These are phyloP conservation scores for Sphecodes monilicornis DNA, from an alignment of 2,888 invertebrate genomes.

Conservation along the genomic window DNA sequence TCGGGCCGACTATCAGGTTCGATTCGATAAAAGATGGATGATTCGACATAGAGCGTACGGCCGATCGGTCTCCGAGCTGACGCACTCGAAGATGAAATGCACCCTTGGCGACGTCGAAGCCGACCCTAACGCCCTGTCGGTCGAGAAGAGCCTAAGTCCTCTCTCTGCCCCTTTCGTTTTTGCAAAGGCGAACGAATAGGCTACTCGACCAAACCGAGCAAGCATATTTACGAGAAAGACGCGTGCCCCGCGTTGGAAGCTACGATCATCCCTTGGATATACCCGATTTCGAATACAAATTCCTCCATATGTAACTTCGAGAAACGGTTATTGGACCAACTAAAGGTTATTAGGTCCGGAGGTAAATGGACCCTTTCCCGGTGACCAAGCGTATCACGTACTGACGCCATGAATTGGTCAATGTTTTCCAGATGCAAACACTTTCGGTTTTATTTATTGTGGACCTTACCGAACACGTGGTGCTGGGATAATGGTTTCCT, in stretches of 20 bases:
- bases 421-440: constrained; percentile 39
- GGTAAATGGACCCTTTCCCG: constrained; percentile 46
- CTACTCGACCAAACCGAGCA: constrained; percentile 62
- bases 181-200: constrained; percentile 51
- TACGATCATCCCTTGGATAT: constrained; percentile 63
- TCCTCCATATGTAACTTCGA: constrained; percentile 70
- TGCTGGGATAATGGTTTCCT: neutral
- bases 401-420: constrained; percentile 34
- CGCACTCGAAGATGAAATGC: constrained; percentile 83
- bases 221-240: constrained; percentile 79
- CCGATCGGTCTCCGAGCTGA: constrained; percentile 83
- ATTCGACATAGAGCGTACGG: constrained; percentile 76
- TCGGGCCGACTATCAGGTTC: constrained; percentile 68
- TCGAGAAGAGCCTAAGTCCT: constrained; percentile 37
- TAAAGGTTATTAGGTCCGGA: constrained; percentile 71
- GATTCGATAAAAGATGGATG: constrained; percentile 84
- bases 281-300: constrained; percentile 77
- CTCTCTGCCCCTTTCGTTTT: constrained; percentile 36
- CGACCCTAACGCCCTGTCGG: constrained; percentile 61
- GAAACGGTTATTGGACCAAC: constrained; percentile 66
- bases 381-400: constrained; percentile 67
- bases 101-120: constrained; percentile 79
- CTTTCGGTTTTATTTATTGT: constrained; percentile 23
- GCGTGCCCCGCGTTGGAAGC: constrained; percentile 72
- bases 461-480: neutral